phyloP scores from a whole-genome alignment of 2,888 invertebrate genomes.

The Iphiclides podalirius region DNA sequence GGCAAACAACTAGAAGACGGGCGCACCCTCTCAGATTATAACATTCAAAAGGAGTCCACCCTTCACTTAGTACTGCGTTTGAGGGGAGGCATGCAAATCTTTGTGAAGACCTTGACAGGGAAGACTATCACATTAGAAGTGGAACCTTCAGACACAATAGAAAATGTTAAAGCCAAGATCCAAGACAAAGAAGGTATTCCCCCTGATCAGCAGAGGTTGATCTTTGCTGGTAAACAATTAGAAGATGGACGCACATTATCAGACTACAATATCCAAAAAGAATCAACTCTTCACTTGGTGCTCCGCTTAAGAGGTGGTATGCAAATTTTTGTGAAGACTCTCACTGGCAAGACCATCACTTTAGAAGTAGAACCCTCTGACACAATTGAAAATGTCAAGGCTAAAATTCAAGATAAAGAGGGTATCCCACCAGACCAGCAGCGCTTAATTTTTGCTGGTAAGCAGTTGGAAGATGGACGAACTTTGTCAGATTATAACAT shows the following conservation, averaged over 20 bases:
- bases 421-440: conserved; percentile 17
- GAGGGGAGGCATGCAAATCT: conserved; percentile 28
- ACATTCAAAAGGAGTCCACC: conserved; percentile 21
- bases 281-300: conserved; percentile 29
- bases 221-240: conserved; percentile 29
- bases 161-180: conserved; percentile 30
- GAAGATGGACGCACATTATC: conserved; percentile 30
- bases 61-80: conserved; percentile 21
- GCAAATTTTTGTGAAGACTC: conserved; percentile 29
- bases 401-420: conserved; percentile 16
- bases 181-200: conserved; percentile 31
- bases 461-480: conserved; percentile 28
- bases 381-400: conserved; percentile 19
- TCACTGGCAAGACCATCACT: conserved; percentile 30
- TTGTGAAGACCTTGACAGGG: conserved; percentile 29
- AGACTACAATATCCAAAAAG: conserved; percentile 31
- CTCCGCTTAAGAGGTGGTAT: conserved; percentile 28
- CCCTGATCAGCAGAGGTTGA: conserved; percentile 28
- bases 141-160: conserved; percentile 28
- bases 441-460: conserved; percentile 8
- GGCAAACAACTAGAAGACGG: conserved; percentile 19
- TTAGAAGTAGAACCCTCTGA: conserved; percentile 22
- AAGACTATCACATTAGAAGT: conserved; percentile 30
- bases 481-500: conserved; percentile 29
- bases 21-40: conserved; percentile 16